Base-by-base conservation (phyloP, 2,888 invertebrate species). In the Rhingia campestris region DNA sequence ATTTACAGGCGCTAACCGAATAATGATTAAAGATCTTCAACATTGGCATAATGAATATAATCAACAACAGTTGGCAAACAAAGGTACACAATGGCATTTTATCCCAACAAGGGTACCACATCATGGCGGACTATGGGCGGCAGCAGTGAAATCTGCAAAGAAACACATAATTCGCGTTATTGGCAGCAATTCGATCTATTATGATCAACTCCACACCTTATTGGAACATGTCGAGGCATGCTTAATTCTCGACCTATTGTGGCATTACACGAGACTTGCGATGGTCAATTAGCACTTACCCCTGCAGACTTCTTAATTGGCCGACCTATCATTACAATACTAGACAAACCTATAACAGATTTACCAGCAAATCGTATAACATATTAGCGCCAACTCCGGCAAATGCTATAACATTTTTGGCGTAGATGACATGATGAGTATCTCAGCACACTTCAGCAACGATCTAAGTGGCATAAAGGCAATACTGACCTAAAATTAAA, bases 1-100 rank as follows among this genome's bases (percentile, higher is more conserved):
- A 43, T 73, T 73, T 12, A 30, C 45, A 10, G 70, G 79, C 14
- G 79, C 79, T 10, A 69, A 84, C 12, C 54, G 75, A 6, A 33
- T 47, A 14, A 2, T 69, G 14, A 10, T 10, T 6, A 14, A 54
- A 10, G 67, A 56, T 35, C 22, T 69, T 32, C 33, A 14, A 35
- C 32, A 37, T 33, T 69, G 67, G 67, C 67, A 69, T 4, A 43
- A 9, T 30, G 45, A 69, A 22, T 33, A 54, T 12, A 43, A 4
- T 22, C 39, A 41, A 14, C 53, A 54, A 10, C 39, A 51, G 12
- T 12, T 54, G 22, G 30, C 53, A 2, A 30, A 54, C n/a, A 37
- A 33, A 30, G 66, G 66, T n/a, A 53, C 66, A 32, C 37, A 49
- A 12, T 70, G 70, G 58, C 66, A 66, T 33, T 53, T 66, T 33